Evolutionary conservation across 2,888 invertebrate genomes (phyloP).

Genomic region (Ornithoptera alexandrae): DNA sequence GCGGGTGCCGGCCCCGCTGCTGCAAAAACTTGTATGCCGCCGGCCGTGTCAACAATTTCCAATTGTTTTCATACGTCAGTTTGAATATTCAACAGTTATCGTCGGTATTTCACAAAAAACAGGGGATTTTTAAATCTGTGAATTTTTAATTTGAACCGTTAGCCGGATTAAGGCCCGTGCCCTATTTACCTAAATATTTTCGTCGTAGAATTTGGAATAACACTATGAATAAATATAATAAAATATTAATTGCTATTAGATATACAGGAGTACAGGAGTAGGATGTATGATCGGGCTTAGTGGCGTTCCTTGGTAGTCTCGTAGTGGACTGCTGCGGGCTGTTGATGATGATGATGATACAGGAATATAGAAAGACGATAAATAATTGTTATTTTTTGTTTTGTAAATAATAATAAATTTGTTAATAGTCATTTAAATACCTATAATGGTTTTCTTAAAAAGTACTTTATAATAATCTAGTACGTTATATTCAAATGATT

Average conservation of each 20-base stretch:
- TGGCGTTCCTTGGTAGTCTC: too few relatives aligned
- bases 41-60: conserved; percentile 37
- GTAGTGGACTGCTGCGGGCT: too few relatives aligned
- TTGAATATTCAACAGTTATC: conserved; percentile 31
- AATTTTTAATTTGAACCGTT: conserved; percentile 27
- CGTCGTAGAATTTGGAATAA: conserved; percentile 11
- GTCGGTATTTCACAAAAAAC: conserved; percentile 23
- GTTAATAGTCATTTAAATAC: too few relatives aligned
- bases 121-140: conserved; percentile 18
- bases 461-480: too few relatives aligned
- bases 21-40: conserved; percentile 40
- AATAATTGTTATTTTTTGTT: not conserved
- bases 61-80: conserved; percentile 32
- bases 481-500: too few relatives aligned
- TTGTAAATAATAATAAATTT: too few relatives aligned
- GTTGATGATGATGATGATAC: too few relatives aligned
- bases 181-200: conserved; percentile 17
- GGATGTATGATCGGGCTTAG: too few relatives aligned
- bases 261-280: not conserved
- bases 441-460: too few relatives aligned
- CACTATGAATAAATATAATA: conserved; percentile 6
- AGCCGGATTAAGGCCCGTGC: conserved; percentile 24
- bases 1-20: conserved; percentile 38
- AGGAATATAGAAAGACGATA: not conserved
- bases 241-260: not conserved